phyloP scores from a whole-genome alignment of 2,797 vertebrate species.

The Epinephelus coioides region DNA sequence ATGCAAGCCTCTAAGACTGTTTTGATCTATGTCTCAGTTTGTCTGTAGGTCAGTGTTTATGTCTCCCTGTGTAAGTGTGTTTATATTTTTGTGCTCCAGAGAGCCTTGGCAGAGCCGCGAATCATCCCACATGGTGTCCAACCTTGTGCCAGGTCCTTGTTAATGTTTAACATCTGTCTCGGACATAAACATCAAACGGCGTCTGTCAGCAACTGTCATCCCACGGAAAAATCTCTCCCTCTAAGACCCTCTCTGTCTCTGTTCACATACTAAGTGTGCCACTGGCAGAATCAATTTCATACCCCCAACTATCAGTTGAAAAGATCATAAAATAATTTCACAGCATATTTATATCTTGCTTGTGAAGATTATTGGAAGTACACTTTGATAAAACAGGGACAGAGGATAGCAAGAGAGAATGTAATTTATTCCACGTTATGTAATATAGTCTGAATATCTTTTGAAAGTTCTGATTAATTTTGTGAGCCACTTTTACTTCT shows the following conservation, averaged over 20 bases:
- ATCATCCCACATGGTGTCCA: slow-evolving; percentile 48
- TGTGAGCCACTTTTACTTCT: slow-evolving; percentile 10
- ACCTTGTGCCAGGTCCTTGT: slow-evolving; percentile 49
- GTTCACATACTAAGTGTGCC: background rate
- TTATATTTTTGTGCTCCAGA: slow-evolving; percentile 37
- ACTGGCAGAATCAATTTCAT: slow-evolving; percentile 48
- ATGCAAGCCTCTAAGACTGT: background rate
- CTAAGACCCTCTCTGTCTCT: background rate
- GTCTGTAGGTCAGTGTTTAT: slow-evolving; percentile 51
- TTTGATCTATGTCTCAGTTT: slow-evolving; percentile 23
- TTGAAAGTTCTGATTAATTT: slow-evolving; percentile 36
- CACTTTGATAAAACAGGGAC: slow-evolving; percentile 26
- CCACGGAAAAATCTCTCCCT: slow-evolving; percentile 24
- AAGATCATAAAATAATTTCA: slow-evolving; percentile 59
- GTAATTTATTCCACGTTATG: slow-evolving; percentile 41
- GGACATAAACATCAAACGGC: slow-evolving; percentile 54
- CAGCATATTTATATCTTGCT: slow-evolving; percentile 34
- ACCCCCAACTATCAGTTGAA: slow-evolving; percentile 46
- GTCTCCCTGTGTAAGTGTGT: slow-evolving; percentile 31
- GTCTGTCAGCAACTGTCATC: slow-evolving; percentile 37
- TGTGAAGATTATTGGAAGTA: slow-evolving; percentile 31
- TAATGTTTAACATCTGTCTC: slow-evolving; percentile 73
- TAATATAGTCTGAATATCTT: slow-evolving; percentile 7
- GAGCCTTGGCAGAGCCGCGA: slow-evolving; percentile 19
- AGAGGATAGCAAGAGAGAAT: slow-evolving; percentile 8